Percentiles rank a stretch among this genome's conserved stretches.
Conservation (phyloP, 1,140 invertebrate species). For the Agrilus planipennis region DNA sequence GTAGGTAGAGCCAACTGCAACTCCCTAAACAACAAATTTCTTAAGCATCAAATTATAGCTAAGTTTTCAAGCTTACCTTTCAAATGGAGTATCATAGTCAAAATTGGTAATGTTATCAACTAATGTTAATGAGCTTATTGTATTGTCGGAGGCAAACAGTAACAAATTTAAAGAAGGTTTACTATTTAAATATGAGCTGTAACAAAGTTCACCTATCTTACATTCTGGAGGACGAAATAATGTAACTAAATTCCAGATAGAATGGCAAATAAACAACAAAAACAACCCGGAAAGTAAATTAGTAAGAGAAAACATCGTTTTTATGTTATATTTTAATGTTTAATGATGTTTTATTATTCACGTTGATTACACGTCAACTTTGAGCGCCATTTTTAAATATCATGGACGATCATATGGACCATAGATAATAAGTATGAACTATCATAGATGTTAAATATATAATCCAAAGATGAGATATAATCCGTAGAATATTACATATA, state of each 20-base stretch:
- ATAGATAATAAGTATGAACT: too few species aligned
- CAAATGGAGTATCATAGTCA: slow-evolving; percentile 23
- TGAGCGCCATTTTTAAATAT: not conserved
- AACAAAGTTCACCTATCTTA: slow-evolving; percentile 22
- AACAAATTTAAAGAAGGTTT: too few species aligned
- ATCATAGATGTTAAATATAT: too few species aligned
- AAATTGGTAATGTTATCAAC: too few species aligned
- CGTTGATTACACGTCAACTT: not conserved
- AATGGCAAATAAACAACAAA: slow-evolving; percentile 23
- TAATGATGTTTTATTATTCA: slow-evolving; percentile 1
- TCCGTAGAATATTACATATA: too few species aligned
- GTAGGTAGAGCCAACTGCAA: slow-evolving; percentile 18
- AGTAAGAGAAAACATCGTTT: slow-evolving; percentile 14
- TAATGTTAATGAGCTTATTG: too few species aligned
- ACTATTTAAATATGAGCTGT: slow-evolving; percentile 18
- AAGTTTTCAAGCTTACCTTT: slow-evolving; percentile 19
- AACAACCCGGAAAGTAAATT: slow-evolving; percentile 22
- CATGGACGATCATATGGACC: too few species aligned
- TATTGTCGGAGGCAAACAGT: too few species aligned
- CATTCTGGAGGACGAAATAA: slow-evolving; percentile 27
- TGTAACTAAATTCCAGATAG: slow-evolving; percentile 25
- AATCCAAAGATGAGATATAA: too few species aligned
- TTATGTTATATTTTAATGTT: not conserved
- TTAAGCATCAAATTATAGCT: not conserved
- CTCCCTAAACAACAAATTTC: slow-evolving; percentile 15